A percentile compares a stretch with the other conserved stretches of the same genome.
Evolutionary conservation across 2,797 vertebrate species (phyloP).

Genomic region (Ctenopoma multispine): DNA sequence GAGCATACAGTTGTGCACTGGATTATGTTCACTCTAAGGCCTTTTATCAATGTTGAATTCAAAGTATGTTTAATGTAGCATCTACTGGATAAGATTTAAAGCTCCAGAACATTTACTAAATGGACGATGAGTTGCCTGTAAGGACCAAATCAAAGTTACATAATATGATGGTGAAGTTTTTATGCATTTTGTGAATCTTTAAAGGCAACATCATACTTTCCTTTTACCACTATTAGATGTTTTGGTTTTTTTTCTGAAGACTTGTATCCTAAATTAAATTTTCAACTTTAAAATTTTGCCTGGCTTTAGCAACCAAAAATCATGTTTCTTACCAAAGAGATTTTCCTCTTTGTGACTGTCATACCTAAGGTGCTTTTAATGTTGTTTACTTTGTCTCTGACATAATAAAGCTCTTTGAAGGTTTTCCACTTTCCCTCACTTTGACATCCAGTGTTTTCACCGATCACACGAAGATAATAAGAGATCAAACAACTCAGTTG

Average conservation of each 20-base stretch:
- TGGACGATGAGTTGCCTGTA: not conserved
- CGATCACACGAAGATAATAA: slow-evolving; percentile 10
- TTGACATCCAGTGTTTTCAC: not conserved
- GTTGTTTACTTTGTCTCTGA: slow-evolving; percentile 11
- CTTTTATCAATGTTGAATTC: too few species aligned
- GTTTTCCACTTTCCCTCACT: slow-evolving; percentile 6
- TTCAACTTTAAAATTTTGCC: not conserved
- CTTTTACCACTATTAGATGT: not conserved
- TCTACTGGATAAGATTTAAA: not conserved
- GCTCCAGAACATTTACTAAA: not conserved
- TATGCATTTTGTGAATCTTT: not conserved
- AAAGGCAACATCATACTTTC: not conserved
- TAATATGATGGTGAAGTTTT: too few species aligned
- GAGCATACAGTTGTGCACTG: too few species aligned
- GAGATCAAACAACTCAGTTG: not conserved
- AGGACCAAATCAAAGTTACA: too few species aligned
- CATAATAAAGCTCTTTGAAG: slow-evolving; percentile 30
- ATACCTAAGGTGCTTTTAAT: slow-evolving; percentile 19
- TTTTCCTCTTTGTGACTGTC: slow-evolving; percentile 6
- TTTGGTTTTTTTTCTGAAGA: not conserved
- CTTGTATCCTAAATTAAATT: too few species aligned
- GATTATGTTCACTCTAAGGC: too few species aligned
- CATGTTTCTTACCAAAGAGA: not conserved
- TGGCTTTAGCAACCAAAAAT: not conserved
- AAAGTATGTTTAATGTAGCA: too few species aligned